Evolutionary conservation across 1,140 invertebrate species (phyloP).

Genomic region (Sycophaga agraensis): DNA sequence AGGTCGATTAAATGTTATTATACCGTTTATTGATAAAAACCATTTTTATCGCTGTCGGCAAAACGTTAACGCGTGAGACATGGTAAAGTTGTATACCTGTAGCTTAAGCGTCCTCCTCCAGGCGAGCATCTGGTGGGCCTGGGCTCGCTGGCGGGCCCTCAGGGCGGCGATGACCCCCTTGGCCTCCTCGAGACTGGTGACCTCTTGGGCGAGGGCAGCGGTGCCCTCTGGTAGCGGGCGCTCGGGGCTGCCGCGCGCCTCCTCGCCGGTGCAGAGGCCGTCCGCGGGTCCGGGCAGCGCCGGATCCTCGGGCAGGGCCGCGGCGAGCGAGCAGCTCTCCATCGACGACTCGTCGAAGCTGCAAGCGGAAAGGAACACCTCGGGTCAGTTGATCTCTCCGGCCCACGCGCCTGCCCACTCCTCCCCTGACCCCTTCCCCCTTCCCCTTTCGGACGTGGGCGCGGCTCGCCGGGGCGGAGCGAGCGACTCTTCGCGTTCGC

Average conservation of each 20-base stretch:
- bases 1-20: too few relatives aligned
- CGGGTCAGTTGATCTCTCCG: too few relatives aligned
- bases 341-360: conserved; percentile 57
- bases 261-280: background rate
- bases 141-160: conserved; percentile 53
- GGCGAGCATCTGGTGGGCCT: conserved; percentile 58
- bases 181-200: conserved; percentile 59
- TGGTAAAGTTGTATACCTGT: conserved; percentile 48
- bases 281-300: background rate
- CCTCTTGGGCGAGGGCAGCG: conserved; percentile 39
- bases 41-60: background rate
- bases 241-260: conserved; percentile 29
- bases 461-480: too few relatives aligned
- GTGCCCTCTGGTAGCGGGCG: too few relatives aligned
- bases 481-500: too few relatives aligned
- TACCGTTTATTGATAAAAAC: too few relatives aligned
- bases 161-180: conserved; percentile 57
- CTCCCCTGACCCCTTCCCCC: too few relatives aligned
- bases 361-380: conserved; percentile 23
- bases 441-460: too few relatives aligned
- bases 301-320: conserved; percentile 6
- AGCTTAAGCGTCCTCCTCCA: conserved; percentile 59
- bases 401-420: too few relatives aligned
- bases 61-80: background rate
- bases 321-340: conserved; percentile 44